These are phyloP conservation scores for Euthynnus affinis DNA, from an alignment of 2,797 vertebrate genomes.

Conservation along the genomic window DNA sequence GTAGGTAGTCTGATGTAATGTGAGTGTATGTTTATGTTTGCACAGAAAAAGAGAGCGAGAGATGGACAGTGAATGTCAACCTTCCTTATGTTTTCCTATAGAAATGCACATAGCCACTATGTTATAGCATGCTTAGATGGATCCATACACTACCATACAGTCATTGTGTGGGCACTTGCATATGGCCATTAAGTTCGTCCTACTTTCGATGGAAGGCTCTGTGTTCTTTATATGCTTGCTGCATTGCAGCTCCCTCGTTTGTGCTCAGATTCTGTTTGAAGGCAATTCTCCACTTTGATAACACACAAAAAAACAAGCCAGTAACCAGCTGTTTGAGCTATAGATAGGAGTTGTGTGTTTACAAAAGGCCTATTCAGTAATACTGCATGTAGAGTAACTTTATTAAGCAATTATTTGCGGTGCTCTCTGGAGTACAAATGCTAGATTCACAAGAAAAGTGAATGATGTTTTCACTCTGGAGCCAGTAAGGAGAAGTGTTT, in stretches of 20 bases:
- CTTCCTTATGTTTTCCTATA: slow-evolving; percentile 38
- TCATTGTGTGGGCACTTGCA: slow-evolving; percentile 64
- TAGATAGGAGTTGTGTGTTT: slow-evolving; percentile 21
- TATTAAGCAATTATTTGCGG: slow-evolving; percentile 38
- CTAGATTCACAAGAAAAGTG: slow-evolving; percentile 32
- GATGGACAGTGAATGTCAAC: slow-evolving; percentile 30
- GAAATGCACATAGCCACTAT: slow-evolving; percentile 38
- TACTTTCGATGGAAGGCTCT: slow-evolving; percentile 39
- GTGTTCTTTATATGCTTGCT: slow-evolving; percentile 35
- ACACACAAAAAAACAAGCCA: slow-evolving; percentile 24
- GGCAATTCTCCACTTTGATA: slow-evolving; percentile 34
- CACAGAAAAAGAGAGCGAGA: slow-evolving; percentile 33
- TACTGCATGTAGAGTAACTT: slow-evolving; percentile 30
- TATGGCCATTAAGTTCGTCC: slow-evolving; percentile 66
- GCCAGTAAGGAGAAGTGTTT: slow-evolving; percentile 51
- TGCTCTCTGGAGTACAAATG: slow-evolving; percentile 45
- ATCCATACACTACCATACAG: slow-evolving; percentile 42
- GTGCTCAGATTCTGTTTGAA: slow-evolving; percentile 44
- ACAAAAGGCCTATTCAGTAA: slow-evolving; percentile 25
- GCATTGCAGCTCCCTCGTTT: slow-evolving; percentile 32
- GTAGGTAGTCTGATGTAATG: slow-evolving; percentile 54
- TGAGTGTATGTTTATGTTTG: slow-evolving; percentile 45
- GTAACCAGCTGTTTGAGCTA: slow-evolving; percentile 21
- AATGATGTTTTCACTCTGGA: slow-evolving; percentile 34
- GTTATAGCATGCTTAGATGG: slow-evolving; percentile 52